Conservation (phyloP, 1,140 invertebrate genomes). For the Pectinophora gossypiella region DNA sequence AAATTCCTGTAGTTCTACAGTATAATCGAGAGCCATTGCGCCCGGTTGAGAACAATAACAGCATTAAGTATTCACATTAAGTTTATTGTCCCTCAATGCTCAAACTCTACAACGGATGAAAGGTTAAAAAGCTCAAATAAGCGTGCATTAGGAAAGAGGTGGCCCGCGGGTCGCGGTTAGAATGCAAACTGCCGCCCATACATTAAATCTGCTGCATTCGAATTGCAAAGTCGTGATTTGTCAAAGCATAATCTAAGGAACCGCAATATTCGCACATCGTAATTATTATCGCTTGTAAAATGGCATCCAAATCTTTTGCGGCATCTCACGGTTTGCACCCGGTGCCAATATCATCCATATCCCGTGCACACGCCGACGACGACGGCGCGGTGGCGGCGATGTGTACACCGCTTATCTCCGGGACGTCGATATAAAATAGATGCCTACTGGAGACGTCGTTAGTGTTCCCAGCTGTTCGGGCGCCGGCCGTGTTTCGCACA, state of each 20-base stretch:
- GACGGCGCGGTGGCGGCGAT: not conserved
- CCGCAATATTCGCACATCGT: conserved; percentile 73
- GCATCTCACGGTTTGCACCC: conserved; percentile 48
- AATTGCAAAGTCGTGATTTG: conserved; percentile 75
- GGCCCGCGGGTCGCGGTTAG: conserved; percentile 68
- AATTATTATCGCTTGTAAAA: conserved; percentile 71
- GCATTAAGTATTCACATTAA: conserved; percentile 55
- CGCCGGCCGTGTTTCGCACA: conserved; percentile 19
- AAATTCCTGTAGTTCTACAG: not conserved
- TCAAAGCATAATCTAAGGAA: conserved; percentile 74
- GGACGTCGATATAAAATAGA: conserved; percentile 4
- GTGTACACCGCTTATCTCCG: not conserved
- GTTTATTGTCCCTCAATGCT: conserved; percentile 66
- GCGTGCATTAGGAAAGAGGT: conserved; percentile 74
- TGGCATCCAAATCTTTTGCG: conserved; percentile 61
- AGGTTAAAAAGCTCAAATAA: conserved; percentile 75
- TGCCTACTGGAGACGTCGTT: conserved; percentile 5
- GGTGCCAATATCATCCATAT: not conserved
- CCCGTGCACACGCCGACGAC: not conserved
- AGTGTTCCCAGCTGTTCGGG: conserved; percentile 22
- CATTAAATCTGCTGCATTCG: conserved; percentile 73
- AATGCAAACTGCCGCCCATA: conserved; percentile 74
- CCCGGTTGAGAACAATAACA: conserved; percentile 50
- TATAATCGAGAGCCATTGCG: conserved; percentile 16
- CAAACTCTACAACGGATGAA: conserved; percentile 65